These are phyloP conservation scores for Ecliptopera silaceata DNA, from an alignment of 2,888 invertebrate genomes.

Conservation along the genomic window DNA sequence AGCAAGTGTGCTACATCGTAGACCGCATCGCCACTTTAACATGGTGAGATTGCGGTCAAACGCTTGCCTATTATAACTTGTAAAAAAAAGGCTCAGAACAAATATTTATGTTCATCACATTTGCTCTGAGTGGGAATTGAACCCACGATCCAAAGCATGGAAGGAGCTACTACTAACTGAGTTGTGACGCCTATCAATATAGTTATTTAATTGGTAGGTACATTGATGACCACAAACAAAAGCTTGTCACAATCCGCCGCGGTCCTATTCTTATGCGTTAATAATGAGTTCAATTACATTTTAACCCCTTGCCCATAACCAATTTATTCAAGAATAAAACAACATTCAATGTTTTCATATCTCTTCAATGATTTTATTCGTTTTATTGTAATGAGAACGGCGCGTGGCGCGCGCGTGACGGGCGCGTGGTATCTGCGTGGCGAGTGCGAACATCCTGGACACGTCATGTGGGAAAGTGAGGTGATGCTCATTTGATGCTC, in stretches of 20 bases:
- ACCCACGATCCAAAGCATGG: too few species aligned
- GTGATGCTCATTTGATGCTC: constrained; percentile 31
- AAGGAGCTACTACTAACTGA: too few species aligned
- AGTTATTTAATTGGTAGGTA: not conserved
- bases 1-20: too few species aligned
- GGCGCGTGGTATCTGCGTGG: constrained; percentile 59
- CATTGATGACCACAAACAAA: not conserved
- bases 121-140: too few species aligned
- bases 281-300: constrained; percentile 79
- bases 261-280: constrained; percentile 47
- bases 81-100: too few species aligned
- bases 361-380: constrained; percentile 68
- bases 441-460: constrained; percentile 77
- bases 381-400: constrained; percentile 72
- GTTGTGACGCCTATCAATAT: too few species aligned
- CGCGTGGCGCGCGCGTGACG: constrained; percentile 50
- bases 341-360: constrained; percentile 73
- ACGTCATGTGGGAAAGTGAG: constrained; percentile 71
- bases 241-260: constrained; percentile 7
- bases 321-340: constrained; percentile 71
- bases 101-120: too few species aligned
- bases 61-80: too few species aligned
- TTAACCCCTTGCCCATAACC: constrained; percentile 74
- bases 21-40: too few species aligned
- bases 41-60: too few species aligned